Base-by-base conservation (phyloP, 2,797 vertebrate genomes). In the Gila robusta region DNA sequence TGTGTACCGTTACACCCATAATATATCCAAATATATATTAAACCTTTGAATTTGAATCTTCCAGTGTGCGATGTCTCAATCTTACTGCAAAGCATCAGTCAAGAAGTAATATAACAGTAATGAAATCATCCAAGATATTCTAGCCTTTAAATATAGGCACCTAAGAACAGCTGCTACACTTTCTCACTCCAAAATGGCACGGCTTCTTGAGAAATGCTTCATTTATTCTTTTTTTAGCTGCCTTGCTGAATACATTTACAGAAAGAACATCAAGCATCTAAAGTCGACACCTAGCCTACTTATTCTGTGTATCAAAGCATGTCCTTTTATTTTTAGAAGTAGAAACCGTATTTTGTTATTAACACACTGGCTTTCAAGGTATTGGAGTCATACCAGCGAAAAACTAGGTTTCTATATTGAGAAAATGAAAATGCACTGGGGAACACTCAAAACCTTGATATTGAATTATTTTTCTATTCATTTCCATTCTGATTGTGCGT, bases 121-220 rank as follows among this genome's bases (percentile, higher is more conserved):
- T 59, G 6, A 76, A 69, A 67, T 76, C 82, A 81, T 84, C 56
- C 35, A 32, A 85, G 52, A 84, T 21, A 88, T 86, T 79, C 67
- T 56, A 72, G 84, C 28, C 62, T 88, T 87, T 80, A 89, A 91
- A 91, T 86, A 89, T 49, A 79, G 86, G 70, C 70, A 54, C 80
- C 37, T 80, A 59, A 82, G 66, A 87, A 87, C 52, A 4, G 49
- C 69, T 82, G 67, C 28, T 66, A 56, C 83, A 56, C 62, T 59
- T 88, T 92, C 91, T 90, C 79, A 64, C 87, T 73, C 64, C 80
- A 37, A 32, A 77, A 88, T 47, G n/a, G 79, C 79, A 87, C 59
- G 67, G 39, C 81, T 37, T 71, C 69, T n/a, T 7, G 62, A 82
- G 54, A 77, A 85, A 72, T 35, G 62, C 74, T 86, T 81, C 56